Evolutionary conservation across 1,140 invertebrate species (phyloP).

Genomic region (Drosophila simulans): DNA sequence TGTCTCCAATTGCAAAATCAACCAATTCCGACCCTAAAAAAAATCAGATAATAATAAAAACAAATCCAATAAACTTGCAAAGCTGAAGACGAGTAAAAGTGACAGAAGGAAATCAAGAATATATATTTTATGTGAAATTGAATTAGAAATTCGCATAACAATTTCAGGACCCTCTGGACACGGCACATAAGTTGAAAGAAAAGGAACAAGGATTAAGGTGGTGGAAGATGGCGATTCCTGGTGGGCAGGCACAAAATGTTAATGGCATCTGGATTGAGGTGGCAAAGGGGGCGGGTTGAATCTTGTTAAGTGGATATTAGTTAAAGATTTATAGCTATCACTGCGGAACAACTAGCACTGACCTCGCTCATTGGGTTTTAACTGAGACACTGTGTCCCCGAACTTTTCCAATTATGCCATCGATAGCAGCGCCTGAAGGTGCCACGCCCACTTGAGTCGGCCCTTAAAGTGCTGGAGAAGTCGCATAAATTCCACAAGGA

Average conservation of each 20-base stretch:
- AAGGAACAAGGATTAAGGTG: background rate
- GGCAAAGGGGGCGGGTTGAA: background rate
- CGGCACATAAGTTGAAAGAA: constrained; percentile 25
- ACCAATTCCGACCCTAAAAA: background rate
- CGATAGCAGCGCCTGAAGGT: constrained; percentile 17
- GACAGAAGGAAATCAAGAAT: constrained; percentile 44
- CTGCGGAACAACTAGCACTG: constrained; percentile 11
- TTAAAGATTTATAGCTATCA: constrained; percentile 25
- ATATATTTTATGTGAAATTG: constrained; percentile 69
- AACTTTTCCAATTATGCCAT: constrained; percentile 69
- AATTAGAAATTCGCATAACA: constrained; percentile 73
- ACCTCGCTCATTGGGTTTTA: constrained; percentile 46
- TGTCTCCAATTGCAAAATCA: constrained; percentile 28
- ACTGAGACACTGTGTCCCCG: constrained; percentile 13
- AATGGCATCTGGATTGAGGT: constrained; percentile 18
- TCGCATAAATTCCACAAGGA: constrained; percentile 54
- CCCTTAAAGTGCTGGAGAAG: constrained; percentile 39
- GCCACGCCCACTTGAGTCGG: constrained; percentile 7
- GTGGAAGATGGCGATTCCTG: background rate
- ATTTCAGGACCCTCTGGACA: constrained; percentile 42
- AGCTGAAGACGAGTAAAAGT: constrained; percentile 19
- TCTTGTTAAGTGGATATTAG: constrained; percentile 21
- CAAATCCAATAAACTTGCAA: constrained; percentile 64
- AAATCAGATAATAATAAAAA: constrained; percentile 39
- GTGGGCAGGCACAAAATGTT: constrained; percentile 10